A percentile compares a stretch with the other conserved stretches of the same genome.
Conservation (phyloP, 2,888 invertebrate genomes). For the Nephrotoma flavescens region DNA sequence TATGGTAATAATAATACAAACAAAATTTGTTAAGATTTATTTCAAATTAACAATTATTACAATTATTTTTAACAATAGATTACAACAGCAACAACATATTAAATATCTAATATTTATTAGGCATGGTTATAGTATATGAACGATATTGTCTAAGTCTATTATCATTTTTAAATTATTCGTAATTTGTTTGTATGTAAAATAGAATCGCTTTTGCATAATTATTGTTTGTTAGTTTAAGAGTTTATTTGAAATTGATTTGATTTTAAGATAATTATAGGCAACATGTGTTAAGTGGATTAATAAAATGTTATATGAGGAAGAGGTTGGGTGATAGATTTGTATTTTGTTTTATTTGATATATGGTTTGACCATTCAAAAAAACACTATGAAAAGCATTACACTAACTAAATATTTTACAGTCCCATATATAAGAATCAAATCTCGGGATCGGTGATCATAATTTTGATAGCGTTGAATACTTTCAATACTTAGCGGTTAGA, state of each 20-base stretch:
- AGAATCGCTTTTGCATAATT: not conserved
- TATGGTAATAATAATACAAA: not conserved
- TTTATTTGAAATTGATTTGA: not conserved
- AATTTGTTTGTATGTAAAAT: not conserved
- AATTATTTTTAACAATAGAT: not conserved
- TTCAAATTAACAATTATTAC: not conserved
- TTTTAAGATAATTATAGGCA: not conserved
- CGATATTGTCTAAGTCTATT: not conserved
- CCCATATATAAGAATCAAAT: too few species aligned
- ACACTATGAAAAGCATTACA: too few species aligned
- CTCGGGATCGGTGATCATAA: too few species aligned
- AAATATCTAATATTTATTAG: not conserved
- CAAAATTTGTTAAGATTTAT: not conserved
- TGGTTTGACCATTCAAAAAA: too few species aligned
- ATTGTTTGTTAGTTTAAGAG: not conserved
- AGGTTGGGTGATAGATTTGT: not conserved
- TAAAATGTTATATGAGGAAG: not conserved
- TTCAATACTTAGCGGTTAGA: too few species aligned
- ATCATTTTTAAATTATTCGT: not conserved
- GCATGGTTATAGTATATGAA: not conserved
- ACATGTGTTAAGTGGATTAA: not conserved
- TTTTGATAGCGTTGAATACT: too few species aligned
- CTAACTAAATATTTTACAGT: too few species aligned
- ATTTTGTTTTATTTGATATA: too few species aligned
- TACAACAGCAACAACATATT: not conserved